A percentile compares a stretch with the other conserved stretches of the same genome.
Conservation (phyloP, 2,113 vertebrate species). For the Indicator indicator region DNA sequence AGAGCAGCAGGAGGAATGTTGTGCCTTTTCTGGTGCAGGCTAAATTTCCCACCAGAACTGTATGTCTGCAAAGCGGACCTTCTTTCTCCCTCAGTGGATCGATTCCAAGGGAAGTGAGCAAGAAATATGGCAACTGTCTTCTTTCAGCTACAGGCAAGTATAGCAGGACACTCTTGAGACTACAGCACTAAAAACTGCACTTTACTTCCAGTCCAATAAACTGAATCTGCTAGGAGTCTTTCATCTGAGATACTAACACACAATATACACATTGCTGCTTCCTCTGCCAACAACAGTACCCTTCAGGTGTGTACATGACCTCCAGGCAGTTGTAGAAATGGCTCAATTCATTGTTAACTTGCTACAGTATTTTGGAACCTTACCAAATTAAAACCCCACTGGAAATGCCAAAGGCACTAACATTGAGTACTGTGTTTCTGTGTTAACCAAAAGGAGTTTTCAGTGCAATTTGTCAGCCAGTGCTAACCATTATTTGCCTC, state of each 20-base stretch:
- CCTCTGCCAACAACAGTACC: not conserved
- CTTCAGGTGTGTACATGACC: not conserved
- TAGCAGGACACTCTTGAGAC: slow-evolving; percentile 22
- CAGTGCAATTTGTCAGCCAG: not conserved
- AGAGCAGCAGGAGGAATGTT: slow-evolving; percentile 56
- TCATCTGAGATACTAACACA: not conserved
- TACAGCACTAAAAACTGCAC: not conserved
- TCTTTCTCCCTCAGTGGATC: slow-evolving; percentile 48
- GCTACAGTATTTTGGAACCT: not conserved
- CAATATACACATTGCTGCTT: not conserved
- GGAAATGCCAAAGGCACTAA: not conserved
- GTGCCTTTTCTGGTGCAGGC: slow-evolving; percentile 60
- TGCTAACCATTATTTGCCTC: not conserved
- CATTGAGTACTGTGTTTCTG: not conserved
- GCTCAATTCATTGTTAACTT: not conserved
- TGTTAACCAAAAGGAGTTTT: not conserved
- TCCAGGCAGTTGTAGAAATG: not conserved
- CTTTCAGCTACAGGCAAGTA: slow-evolving; percentile 63
- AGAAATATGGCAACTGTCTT: slow-evolving; percentile 47
- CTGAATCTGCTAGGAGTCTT: not conserved
- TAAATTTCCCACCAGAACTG: slow-evolving; percentile 56
- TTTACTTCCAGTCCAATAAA: not conserved
- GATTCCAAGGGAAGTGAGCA: slow-evolving; percentile 43
- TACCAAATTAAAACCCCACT: not conserved
- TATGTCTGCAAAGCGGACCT: slow-evolving; percentile 52